These are phyloP conservation scores for Gerris lacustris DNA, from an alignment of 2,888 invertebrate species.

Conservation along the genomic window DNA sequence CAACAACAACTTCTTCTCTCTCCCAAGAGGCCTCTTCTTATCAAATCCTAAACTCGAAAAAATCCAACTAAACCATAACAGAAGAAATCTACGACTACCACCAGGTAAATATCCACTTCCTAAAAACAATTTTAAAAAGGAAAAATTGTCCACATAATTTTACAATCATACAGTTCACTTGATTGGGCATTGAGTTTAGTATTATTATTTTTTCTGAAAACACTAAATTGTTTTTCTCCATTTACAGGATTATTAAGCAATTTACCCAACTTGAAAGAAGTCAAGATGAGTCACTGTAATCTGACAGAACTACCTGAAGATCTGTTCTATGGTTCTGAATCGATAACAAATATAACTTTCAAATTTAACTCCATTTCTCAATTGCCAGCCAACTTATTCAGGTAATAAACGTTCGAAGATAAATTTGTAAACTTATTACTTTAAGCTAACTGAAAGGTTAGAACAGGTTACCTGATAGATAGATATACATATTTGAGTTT, in stretches of 20 bases:
- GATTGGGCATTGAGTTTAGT: background rate
- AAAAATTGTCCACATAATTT: background rate
- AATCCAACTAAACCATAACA: conserved; percentile 34
- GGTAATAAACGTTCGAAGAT: conserved; percentile 24
- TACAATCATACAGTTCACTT: background rate
- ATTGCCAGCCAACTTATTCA: conserved; percentile 51
- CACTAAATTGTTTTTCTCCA: no score
- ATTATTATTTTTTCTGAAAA: background rate
- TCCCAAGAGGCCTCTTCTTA: conserved; percentile 49
- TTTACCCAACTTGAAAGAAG: conserved; percentile 38
- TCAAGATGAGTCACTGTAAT: conserved; percentile 36
- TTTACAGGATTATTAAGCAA: conserved; percentile 45
- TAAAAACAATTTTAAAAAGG: background rate
- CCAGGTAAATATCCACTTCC: background rate
- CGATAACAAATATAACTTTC: conserved; percentile 49
- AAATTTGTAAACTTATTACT: background rate
- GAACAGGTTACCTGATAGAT: background rate
- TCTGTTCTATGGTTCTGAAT: conserved; percentile 48
- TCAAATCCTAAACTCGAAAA: conserved; percentile 42
- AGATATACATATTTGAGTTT: no score
- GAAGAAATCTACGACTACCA: conserved; percentile 38
- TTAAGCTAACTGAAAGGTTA: no score
- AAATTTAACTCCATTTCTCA: conserved; percentile 42
- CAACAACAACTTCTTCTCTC: conserved; percentile 50
- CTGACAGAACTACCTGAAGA: conserved; percentile 48